Evolutionary conservation across 2,888 invertebrate genomes (phyloP), one percentile per base, ranked within the genome.

Genomic region (Tipula unca): DNA sequence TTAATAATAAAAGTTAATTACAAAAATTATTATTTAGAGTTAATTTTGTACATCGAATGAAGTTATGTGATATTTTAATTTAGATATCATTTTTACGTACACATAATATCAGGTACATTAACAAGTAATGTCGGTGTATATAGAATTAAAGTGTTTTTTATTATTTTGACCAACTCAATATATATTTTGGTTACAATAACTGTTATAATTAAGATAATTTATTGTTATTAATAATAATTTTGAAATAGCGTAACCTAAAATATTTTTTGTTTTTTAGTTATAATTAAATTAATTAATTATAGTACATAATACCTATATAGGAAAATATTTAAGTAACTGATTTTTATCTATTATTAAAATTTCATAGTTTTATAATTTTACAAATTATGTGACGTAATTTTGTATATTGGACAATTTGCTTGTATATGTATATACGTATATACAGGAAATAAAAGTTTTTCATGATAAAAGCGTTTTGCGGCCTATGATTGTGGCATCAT

Each of bases 1-100:
- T 48, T 48, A 48, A 48, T 48, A 48, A 48, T 48, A 48, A 48
- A 69, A 25, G 69, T 69, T 69, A 69, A 69, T 69, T 69, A 69
- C 13, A 25, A 69, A 69, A 69, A 69, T 69, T 25, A 69, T 25
- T 69, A 48, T 39, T 6, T 25, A 69, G 20, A 69, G 20, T 25
- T 69, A 69, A 25, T 25, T 69, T 25, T 25, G 10, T 6, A 69
- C 2, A 25, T 17, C 1, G n/a, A 17, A 25, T 25, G 2, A 25
- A 69, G 69, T 69, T 69, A 69, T 69, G 69, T 69, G 69, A 69
- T 69, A 69, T 69, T 69, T 69, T 69, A 69, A 69, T 69, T 69
- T 69, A 69, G 69, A 69, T 69, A 25, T 69, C 25, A 69, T 69
- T 25, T 69, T 69, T 2, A 25, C 10, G 4, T 54, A 6, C 13